phyloP scores from a whole-genome alignment of 2,888 invertebrate genomes.

The Trachelus stipa region DNA sequence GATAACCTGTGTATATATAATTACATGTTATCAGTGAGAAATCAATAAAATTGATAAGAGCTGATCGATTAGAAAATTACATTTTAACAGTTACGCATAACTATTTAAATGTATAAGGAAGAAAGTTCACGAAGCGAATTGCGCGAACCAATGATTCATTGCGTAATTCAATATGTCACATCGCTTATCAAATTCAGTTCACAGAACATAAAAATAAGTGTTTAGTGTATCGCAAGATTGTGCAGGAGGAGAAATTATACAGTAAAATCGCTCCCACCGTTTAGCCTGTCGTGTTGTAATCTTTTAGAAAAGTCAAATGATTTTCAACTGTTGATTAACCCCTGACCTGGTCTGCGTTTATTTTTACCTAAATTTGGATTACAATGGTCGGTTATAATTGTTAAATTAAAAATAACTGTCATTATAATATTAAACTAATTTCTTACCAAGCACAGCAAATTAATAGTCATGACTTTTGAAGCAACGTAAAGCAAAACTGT shows the following conservation, averaged over 20 bases:
- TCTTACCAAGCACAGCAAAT: background rate
- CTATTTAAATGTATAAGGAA: background rate
- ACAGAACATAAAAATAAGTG: background rate
- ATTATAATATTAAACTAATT: background rate
- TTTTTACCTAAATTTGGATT: background rate
- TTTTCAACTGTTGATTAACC: background rate
- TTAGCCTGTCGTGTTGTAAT: background rate
- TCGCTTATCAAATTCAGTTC: background rate
- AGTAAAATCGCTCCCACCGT: background rate
- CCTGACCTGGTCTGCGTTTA: background rate
- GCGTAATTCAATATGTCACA: background rate
- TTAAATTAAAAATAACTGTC: background rate
- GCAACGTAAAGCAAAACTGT: too few relatives aligned
- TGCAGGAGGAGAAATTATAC: background rate
- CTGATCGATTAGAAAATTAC: background rate
- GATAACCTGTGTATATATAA: too few relatives aligned
- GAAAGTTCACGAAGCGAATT: background rate
- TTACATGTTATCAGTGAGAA: background rate
- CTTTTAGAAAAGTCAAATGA: background rate
- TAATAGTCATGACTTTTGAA: background rate
- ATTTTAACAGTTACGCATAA: background rate
- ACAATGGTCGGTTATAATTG: background rate
- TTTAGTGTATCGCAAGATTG: background rate
- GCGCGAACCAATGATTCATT: background rate
- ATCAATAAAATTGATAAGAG: background rate